phyloP scores from a whole-genome alignment of 2,888 invertebrate species.

The Rapana venosa region DNA sequence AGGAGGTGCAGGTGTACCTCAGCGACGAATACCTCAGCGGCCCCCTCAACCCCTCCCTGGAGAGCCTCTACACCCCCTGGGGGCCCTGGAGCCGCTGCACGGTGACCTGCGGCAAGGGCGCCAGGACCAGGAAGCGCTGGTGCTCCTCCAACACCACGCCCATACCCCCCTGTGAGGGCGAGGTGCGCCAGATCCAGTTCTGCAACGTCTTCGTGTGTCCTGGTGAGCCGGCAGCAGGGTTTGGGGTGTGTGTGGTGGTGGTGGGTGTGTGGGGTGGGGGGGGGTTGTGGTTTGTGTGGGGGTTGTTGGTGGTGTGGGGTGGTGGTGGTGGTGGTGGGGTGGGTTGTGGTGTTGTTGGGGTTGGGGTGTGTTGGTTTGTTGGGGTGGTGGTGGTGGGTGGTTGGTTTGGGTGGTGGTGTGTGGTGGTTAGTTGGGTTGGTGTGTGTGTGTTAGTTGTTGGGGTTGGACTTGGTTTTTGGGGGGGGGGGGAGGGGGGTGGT shows the following conservation, averaged over 20 bases:
- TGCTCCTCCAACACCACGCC: conserved; percentile 31
- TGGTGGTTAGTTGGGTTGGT: too few relatives aligned
- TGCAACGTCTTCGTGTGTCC: conserved; percentile 53
- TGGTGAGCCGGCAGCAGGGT: conserved; percentile 46
- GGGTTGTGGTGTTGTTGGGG: too few relatives aligned
- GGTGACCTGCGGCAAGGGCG: conserved; percentile 46
- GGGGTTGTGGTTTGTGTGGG: too few relatives aligned
- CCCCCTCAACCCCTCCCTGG: conserved; percentile 48
- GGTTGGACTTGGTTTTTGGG: too few relatives aligned
- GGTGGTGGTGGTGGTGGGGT: too few relatives aligned
- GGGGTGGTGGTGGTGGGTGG: too few relatives aligned
- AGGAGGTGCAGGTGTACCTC: conserved; percentile 5
- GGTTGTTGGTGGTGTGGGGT: too few relatives aligned
- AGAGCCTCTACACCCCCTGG: conserved; percentile 50
- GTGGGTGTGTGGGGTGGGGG: conserved; percentile 40
- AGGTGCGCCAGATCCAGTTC: conserved; percentile 55
- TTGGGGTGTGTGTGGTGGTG: conserved; percentile 38
- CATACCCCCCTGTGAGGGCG: conserved; percentile 51
- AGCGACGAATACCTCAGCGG: conserved; percentile 25
- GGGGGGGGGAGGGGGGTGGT: too few relatives aligned
- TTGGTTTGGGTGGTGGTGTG: too few relatives aligned
- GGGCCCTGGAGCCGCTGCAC: conserved; percentile 43
- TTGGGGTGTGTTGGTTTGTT: too few relatives aligned
- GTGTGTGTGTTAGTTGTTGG: too few relatives aligned
- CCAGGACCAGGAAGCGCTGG: conserved; percentile 24